phyloP scores from a whole-genome alignment of 2,888 invertebrate species.

The Phlogophora meticulosa region DNA sequence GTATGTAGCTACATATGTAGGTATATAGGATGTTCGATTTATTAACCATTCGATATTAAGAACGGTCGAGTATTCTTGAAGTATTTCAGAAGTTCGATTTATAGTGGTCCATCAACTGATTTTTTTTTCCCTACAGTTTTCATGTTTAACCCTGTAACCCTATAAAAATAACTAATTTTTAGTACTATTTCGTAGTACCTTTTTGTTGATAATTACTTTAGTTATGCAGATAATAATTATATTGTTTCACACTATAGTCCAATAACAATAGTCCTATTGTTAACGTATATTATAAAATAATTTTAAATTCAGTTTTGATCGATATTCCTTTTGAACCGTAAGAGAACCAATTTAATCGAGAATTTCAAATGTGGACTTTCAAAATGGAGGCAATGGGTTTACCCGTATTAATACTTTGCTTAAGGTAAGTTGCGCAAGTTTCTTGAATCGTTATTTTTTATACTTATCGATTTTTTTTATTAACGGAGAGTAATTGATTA shows the following conservation, averaged over 20 bases:
- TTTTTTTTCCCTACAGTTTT: too few relatives aligned
- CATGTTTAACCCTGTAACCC: background rate
- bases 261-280: too few relatives aligned
- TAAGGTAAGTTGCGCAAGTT: conserved; percentile 14
- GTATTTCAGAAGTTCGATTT: too few relatives aligned
- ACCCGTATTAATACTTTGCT: background rate
- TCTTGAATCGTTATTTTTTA: too few relatives aligned
- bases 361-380: conserved; percentile 6
- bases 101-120: too few relatives aligned
- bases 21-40: too few relatives aligned
- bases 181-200: background rate
- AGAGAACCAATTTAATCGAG: background rate
- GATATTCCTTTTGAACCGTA: background rate
- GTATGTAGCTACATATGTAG: too few relatives aligned
- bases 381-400: background rate
- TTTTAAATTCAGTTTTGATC: background rate
- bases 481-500: too few relatives aligned
- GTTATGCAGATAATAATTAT: conserved; percentile 7
- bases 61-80: too few relatives aligned
- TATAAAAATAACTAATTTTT: background rate
- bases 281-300: background rate
- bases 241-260: background rate
- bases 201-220: conserved; percentile 2
- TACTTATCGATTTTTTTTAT: too few relatives aligned
- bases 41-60: too few relatives aligned